phyloP scores from a whole-genome alignment of 2,797 vertebrate genomes.

The Onychomys leucogaster region DNA sequence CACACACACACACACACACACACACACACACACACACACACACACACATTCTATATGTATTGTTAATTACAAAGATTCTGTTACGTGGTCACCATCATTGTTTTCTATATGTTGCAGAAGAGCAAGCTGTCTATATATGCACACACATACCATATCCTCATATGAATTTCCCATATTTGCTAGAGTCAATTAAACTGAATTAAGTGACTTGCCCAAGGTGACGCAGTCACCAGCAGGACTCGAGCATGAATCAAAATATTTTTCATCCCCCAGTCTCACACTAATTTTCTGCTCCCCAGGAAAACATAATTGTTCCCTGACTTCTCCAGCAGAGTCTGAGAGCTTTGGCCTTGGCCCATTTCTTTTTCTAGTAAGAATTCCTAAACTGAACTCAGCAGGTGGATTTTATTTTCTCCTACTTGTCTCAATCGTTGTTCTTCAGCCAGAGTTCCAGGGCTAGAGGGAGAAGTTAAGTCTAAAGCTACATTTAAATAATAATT shows the following conservation, averaged over 20 bases:
- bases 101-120: neutral
- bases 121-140: neutral
- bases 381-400: conserved; percentile 43
- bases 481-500: conserved; percentile 54
- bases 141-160: neutral
- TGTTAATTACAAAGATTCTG: neutral
- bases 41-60: neutral
- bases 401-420: conserved; percentile 33
- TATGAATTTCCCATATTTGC: neutral
- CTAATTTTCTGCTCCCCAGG: conserved; percentile 41
- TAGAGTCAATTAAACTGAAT: conserved; percentile 10
- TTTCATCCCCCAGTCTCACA: neutral
- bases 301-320: neutral
- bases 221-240: neutral
- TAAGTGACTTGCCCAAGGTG: conserved; percentile 47
- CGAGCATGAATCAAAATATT: conserved; percentile 38
- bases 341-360: neutral
- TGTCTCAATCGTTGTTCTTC: neutral
- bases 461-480: conserved; percentile 52
- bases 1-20: neutral
- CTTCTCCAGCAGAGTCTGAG: neutral
- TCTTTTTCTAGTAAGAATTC: neutral
- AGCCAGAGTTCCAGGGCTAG: conserved; percentile 5
- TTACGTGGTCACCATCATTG: neutral
- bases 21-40: neutral